phyloP scores from a whole-genome alignment of 2,113 vertebrate species.

The Gopherus evgoodei region DNA sequence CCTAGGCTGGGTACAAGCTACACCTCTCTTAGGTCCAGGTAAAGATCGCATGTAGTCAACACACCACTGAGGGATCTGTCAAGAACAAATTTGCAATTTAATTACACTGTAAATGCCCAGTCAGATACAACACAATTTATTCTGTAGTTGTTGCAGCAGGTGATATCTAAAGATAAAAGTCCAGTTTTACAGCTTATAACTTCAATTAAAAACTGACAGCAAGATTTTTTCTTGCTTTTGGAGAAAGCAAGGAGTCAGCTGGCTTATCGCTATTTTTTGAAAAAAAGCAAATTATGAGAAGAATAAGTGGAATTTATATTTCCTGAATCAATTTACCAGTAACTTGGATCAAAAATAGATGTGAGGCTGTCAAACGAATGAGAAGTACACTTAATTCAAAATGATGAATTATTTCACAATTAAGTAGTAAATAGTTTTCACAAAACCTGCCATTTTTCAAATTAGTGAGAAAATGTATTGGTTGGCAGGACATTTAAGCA shows the following conservation, averaged over 20 bases:
- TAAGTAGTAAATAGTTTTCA: neutral
- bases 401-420: neutral
- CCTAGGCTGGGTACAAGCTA: constrained; percentile 95
- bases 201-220: neutral
- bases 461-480: neutral
- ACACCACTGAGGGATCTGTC: constrained; percentile 97
- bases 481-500: neutral
- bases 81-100: constrained; percentile 17
- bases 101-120: neutral
- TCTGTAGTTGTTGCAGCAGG: neutral
- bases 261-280: rapidly evolving
- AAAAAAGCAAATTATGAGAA: neutral
- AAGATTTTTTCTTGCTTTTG: neutral
- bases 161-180: neutral
- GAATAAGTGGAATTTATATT: too few species aligned
- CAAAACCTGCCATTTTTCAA: neutral
- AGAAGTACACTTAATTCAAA: neutral
- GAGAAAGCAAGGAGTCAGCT: neutral
- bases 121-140: neutral
- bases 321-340: neutral
- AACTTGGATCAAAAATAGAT: neutral
- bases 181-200: neutral
- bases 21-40: constrained; percentile 90
- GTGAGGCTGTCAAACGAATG: neutral
- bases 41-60: constrained; percentile 93